phyloP scores from a whole-genome alignment of 2,888 invertebrate genomes.

The Hipparchia sbordonii region DNA sequence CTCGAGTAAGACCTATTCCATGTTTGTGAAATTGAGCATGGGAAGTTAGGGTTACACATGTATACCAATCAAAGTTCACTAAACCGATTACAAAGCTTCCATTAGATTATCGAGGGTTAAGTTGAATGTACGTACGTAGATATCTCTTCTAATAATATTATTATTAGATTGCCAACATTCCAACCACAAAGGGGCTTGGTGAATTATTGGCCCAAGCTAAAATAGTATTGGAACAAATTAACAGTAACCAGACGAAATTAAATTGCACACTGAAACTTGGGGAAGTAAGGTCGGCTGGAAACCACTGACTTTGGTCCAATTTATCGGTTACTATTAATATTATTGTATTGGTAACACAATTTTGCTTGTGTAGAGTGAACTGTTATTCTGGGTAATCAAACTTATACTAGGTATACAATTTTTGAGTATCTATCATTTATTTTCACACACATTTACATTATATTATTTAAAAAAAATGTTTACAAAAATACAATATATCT shows the following conservation, averaged over 20 bases:
- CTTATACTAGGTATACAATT: not conserved
- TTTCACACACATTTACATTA: no score
- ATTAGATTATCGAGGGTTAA: constrained; percentile 29
- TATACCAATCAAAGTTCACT: constrained; percentile 20
- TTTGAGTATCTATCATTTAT: no score
- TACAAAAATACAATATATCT: no score
- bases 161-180: constrained; percentile 33
- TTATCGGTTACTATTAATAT: constrained; percentile 34
- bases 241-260: constrained; percentile 56
- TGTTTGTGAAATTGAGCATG: no score
- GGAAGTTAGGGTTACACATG: not conserved
- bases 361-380: constrained; percentile 38
- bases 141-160: constrained; percentile 27
- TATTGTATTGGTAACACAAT: constrained; percentile 57
- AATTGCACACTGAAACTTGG: constrained; percentile 56
- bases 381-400: not conserved
- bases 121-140: constrained; percentile 20
- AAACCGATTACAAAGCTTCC: constrained; percentile 28
- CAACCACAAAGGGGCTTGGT: constrained; percentile 46
- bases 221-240: constrained; percentile 54
- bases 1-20: no score
- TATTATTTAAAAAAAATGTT: no score
- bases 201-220: constrained; percentile 47
- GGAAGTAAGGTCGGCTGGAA: constrained; percentile 43
- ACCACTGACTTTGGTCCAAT: constrained; percentile 59